These are phyloP conservation scores for Nesogale talazaci DNA, from an alignment of 2,113 vertebrate genomes.

Conservation along the genomic window DNA sequence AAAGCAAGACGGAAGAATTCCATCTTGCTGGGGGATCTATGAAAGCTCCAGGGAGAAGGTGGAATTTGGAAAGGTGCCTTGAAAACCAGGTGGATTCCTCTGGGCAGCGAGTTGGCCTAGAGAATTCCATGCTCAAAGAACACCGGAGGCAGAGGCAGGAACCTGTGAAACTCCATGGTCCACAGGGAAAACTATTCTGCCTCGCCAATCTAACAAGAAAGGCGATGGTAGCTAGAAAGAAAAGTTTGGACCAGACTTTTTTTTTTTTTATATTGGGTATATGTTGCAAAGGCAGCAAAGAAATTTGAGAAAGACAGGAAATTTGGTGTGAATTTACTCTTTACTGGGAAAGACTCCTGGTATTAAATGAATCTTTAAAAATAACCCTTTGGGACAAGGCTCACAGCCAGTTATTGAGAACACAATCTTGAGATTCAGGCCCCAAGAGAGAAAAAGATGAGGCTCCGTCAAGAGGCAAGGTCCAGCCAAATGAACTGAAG, in stretches of 20 bases:
- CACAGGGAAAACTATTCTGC: neutral
- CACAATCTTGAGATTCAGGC: neutral
- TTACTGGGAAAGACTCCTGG: neutral
- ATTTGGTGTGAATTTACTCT: neutral
- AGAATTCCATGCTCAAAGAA: constrained; percentile 65
- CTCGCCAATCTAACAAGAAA: constrained; percentile 7
- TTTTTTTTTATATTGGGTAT: neutral
- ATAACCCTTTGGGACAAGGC: neutral
- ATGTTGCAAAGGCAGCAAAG: neutral
- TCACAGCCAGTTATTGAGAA: neutral
- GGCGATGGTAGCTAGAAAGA: neutral
- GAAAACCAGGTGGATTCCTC: constrained; percentile 57
- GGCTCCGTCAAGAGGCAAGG: neutral
- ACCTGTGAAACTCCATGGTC: neutral
- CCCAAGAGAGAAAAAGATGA: neutral
- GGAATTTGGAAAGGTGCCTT: constrained; percentile 59
- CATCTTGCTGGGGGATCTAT: constrained; percentile 5
- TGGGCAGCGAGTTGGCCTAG: constrained; percentile 42
- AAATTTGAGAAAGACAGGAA: neutral
- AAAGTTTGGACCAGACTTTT: neutral
- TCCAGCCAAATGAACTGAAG: neutral
- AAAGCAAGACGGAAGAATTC: constrained; percentile 28
- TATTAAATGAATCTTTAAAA: neutral
- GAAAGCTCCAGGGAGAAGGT: constrained; percentile 58
- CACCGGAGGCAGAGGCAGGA: neutral